phyloP scores from a whole-genome alignment of 1,140 invertebrate species.

The Apocrypta bakeri region DNA sequence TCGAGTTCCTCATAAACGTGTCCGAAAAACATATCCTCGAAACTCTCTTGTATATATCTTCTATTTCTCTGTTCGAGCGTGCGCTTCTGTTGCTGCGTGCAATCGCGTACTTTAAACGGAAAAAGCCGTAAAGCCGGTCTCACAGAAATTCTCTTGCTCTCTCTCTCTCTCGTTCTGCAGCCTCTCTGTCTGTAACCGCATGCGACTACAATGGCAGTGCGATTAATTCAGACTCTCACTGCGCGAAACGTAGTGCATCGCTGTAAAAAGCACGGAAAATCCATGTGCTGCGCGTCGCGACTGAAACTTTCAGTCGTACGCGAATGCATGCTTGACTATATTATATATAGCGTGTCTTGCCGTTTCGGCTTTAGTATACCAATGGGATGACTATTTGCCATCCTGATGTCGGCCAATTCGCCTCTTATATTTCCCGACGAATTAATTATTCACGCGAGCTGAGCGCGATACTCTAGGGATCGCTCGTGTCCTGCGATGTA shows the following conservation, averaged over 20 bases:
- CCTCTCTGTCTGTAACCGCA: not conserved
- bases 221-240: not conserved
- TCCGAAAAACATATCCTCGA: not conserved
- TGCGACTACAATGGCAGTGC: not conserved
- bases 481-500: too few relatives aligned
- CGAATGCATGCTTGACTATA: not conserved
- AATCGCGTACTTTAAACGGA: not conserved
- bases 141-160: not conserved
- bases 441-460: too few relatives aligned
- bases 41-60: not conserved
- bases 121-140: not conserved
- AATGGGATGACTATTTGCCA: not conserved
- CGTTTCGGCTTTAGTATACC: not conserved
- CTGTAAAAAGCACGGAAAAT: not conserved
- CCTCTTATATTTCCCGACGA: too few relatives aligned
- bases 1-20: not conserved
- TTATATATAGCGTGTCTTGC: not conserved
- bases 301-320: not conserved
- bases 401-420: too few relatives aligned
- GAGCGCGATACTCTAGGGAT: too few relatives aligned
- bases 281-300: not conserved
- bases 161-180: too few relatives aligned
- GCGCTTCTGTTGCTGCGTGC: not conserved
- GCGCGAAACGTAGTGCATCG: too few relatives aligned
- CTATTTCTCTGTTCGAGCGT: too few relatives aligned